Base-by-base conservation (phyloP, 2,888 invertebrate genomes). In the Spisula solida region DNA sequence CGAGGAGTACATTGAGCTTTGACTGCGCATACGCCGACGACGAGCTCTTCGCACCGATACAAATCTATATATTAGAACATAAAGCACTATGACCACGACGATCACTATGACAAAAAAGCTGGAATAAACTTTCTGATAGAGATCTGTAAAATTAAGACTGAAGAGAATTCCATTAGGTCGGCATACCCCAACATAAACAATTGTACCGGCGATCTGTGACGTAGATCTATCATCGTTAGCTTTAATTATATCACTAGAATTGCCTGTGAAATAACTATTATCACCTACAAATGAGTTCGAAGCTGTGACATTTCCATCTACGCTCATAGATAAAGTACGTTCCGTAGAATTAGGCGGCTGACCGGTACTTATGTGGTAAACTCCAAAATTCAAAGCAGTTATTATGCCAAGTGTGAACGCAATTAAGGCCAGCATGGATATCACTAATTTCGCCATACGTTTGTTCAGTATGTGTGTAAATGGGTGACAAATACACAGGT, bases 401-500 rank as follows among this genome's bases (percentile, higher is more conserved):
- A 95, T 90, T 8, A 94, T 82, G 29, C 95, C 94, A 6, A 95
- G 88, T 2, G 88, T 87, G n/a, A 94, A 82, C 12, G 94, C 92
- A 0, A 93, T 81, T 12, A 91, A 20, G 10, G 86, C 93, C 29
- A 95, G 86, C 16, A 92, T 70, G 41, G 91, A 87, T 31, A 94
- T 93, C 6, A 93, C 84, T n/a, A 92, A 70, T 86, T 94, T 93
- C 6, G 95, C 95, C 25, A 94, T 84, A 75, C 92, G 90, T 16
- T 94, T 92, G 48, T 93, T 96, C 56, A 96, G 90, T 16, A 94
- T 91, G 48, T 94, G 95, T 34, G 95, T 92, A 82, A 96, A 96
- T 5, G 96, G 96, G 81, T 96, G 95, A 83, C 96, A 96, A 81
- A 96, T 96, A 93, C 95, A 96, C 56, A 96, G 92, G 91, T 96